Conservation (phyloP, 2,888 invertebrate genomes). For the Gymnosoma rotundatum region DNA sequence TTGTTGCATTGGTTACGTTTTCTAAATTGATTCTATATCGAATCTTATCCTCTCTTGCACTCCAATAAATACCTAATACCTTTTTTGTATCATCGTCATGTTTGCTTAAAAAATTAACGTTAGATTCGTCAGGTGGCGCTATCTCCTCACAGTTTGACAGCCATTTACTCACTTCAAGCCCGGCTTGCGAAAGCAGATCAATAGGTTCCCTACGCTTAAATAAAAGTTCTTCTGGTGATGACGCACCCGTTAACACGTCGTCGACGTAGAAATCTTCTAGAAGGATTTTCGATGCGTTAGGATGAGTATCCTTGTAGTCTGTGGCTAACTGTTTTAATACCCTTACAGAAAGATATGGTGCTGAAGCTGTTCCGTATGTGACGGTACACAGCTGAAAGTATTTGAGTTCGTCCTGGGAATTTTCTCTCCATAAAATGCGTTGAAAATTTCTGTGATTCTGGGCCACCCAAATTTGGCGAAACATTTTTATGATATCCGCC, state of each 20-base stretch:
- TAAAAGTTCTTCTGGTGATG: conserved; percentile 24
- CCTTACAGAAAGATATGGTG: conserved; percentile 62
- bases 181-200: conserved; percentile 15
- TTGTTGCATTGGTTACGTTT: background rate
- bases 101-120: background rate
- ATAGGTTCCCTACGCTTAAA: background rate
- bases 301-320: conserved; percentile 1
- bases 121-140: no score
- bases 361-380: conserved; percentile 66
- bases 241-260: conserved; percentile 62
- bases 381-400: conserved; percentile 57
- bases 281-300: conserved; percentile 14
- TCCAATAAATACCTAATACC: conserved; percentile 64
- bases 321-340: conserved; percentile 61
- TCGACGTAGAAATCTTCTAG: conserved; percentile 68
- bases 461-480: conserved; percentile 53
- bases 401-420: background rate
- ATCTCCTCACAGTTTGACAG: conserved; percentile 1
- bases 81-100: conserved; percentile 34
- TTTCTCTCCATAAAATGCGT: conserved; percentile 40
- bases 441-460: conserved; percentile 44
- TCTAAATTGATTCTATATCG: conserved; percentile 26
- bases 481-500: conserved; percentile 59
- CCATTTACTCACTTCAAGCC: conserved; percentile 29
- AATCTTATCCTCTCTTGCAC: conserved; percentile 46